phyloP scores from a whole-genome alignment of 2,888 invertebrate genomes.

The Barypeithes pellucidus region DNA sequence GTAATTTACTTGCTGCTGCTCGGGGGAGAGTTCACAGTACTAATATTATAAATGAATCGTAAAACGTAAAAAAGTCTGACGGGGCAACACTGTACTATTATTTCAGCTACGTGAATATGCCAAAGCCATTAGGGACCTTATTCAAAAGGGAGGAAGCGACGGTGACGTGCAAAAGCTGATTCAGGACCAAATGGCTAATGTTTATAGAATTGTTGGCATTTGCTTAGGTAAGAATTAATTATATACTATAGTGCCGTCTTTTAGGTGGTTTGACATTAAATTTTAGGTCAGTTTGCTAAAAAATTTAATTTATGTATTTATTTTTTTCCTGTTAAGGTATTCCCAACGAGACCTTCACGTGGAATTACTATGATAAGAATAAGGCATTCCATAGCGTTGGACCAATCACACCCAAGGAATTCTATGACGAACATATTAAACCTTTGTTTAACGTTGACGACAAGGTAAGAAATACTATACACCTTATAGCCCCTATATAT shows the following conservation, averaged over 20 bases:
- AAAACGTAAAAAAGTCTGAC: too few relatives aligned
- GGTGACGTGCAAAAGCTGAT: conserved; percentile 78
- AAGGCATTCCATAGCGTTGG: conserved; percentile 84
- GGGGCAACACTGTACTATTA: neutral
- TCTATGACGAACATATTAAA: conserved; percentile 86
- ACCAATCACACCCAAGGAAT: conserved; percentile 83
- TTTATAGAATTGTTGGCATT: conserved; percentile 87
- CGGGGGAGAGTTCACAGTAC: too few relatives aligned
- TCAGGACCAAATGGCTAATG: conserved; percentile 80
- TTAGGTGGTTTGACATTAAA: too few relatives aligned
- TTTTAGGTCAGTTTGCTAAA: too few relatives aligned
- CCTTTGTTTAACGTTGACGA: conserved; percentile 86
- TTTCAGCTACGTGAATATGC: conserved; percentile 86
- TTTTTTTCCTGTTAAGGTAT: conserved; percentile 75
- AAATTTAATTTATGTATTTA: neutral
- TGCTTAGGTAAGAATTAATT: conserved; percentile 78
- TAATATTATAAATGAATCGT: too few relatives aligned
- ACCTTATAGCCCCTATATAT: too few relatives aligned
- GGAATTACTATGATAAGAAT: conserved; percentile 89
- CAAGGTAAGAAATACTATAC: conserved; percentile 74
- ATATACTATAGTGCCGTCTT: too few relatives aligned
- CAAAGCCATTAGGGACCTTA: conserved; percentile 79
- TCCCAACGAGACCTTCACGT: conserved; percentile 85
- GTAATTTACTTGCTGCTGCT: too few relatives aligned
- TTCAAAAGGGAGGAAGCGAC: conserved; percentile 76